A percentile compares a stretch with the other conserved stretches of the same genome.
These are phyloP conservation scores for Hoplodrina blanda DNA, from an alignment of 2,888 invertebrate species.

Conservation along the genomic window DNA sequence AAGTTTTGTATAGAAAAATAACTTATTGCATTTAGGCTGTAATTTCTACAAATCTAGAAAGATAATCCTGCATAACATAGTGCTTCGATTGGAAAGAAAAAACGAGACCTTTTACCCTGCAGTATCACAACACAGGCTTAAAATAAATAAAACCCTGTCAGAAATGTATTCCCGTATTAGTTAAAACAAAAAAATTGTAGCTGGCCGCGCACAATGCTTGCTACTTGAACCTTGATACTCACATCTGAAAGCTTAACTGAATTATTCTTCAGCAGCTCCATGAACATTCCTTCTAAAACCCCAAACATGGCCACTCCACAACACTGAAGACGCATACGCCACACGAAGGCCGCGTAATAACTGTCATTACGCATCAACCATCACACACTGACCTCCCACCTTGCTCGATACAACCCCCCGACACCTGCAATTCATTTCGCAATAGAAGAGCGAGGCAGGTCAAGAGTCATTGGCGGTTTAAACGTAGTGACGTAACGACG, in stretches of 20 bases:
- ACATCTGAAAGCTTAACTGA: no score
- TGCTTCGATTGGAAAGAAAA: no score
- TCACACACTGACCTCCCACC: constrained; percentile 53
- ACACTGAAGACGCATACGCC: constrained; percentile 65
- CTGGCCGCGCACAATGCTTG: no score
- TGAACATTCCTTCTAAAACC: constrained; percentile 12
- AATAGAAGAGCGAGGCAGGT: constrained; percentile 19
- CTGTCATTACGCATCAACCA: constrained; percentile 74
- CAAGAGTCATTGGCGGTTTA: constrained; percentile 46
- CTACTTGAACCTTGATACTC: no score
- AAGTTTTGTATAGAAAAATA: not conserved
- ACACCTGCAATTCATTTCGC: constrained; percentile 9
- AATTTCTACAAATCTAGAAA: not conserved
- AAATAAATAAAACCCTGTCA: not conserved
- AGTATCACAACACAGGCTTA: no score
- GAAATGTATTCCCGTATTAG: no score
- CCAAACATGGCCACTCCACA: constrained; percentile 36
- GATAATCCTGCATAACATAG: no score
- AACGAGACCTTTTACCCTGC: no score
- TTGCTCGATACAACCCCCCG: constrained; percentile 18
- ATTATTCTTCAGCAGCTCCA: not conserved
- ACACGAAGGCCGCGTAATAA: constrained; percentile 80
- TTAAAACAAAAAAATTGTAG: no score
- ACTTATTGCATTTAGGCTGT: not conserved
- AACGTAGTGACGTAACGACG: constrained; percentile 35